phyloP scores from a whole-genome alignment of 2,113 vertebrate species.

The Furnarius figulus region DNA sequence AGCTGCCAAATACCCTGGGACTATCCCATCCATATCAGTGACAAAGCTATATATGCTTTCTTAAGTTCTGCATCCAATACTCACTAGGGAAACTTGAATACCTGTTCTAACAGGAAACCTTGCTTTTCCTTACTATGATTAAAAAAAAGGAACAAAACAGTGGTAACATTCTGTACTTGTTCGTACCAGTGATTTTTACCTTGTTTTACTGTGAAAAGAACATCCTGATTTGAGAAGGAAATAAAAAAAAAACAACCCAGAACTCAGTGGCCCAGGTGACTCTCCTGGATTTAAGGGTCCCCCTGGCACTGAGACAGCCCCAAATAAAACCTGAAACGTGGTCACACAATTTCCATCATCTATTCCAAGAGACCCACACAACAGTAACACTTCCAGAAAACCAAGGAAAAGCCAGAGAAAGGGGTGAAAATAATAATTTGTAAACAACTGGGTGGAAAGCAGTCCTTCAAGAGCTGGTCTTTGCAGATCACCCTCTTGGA shows the following conservation, averaged over 20 bases:
- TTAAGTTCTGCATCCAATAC: neutral
- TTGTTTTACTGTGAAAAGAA: neutral
- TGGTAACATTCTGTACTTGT: neutral
- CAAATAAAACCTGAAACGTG: neutral
- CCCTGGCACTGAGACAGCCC: neutral
- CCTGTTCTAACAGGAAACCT: neutral
- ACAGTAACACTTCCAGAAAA: neutral
- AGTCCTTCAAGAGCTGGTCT: neutral
- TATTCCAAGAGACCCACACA: neutral
- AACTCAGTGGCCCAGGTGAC: neutral
- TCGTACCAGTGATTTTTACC: neutral
- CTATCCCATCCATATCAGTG: neutral
- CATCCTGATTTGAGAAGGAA: neutral
- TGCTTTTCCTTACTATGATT: neutral
- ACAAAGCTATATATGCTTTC: neutral
- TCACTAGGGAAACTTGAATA: neutral
- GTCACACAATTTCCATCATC: neutral
- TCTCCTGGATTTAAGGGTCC: neutral
- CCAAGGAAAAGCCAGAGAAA: neutral
- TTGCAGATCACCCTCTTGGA: neutral
- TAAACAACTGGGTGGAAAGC: neutral
- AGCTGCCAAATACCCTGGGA: neutral
- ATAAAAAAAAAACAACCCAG: rapidly evolving
- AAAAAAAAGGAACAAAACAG: neutral
- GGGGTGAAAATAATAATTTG: neutral